These are phyloP conservation scores for Margarornis squamiger DNA, from an alignment of 2,797 vertebrate genomes.

Conservation along the genomic window DNA sequence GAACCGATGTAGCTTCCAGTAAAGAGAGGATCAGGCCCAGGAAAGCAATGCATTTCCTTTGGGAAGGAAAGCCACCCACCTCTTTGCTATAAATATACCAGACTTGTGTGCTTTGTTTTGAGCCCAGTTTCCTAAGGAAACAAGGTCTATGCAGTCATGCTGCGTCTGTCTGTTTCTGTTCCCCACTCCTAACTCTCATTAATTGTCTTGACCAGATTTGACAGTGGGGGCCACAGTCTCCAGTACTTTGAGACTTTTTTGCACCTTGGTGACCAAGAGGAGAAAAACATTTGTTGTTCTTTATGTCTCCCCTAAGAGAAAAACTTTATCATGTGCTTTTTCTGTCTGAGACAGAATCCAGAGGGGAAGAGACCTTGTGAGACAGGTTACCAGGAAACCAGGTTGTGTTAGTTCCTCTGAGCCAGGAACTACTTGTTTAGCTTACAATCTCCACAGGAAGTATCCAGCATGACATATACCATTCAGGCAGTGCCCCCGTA, in stretches of 20 bases:
- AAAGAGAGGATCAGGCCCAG: neutral
- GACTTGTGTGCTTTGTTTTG: conserved; percentile 50
- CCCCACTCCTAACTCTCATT: neutral
- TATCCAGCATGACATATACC: neutral
- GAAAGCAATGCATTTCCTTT: conserved; percentile 30
- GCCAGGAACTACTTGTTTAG: conserved; percentile 14
- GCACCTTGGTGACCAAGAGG: neutral
- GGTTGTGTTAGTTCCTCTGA: conserved; percentile 23
- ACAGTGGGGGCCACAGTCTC: neutral
- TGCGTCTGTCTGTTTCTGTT: conserved; percentile 50
- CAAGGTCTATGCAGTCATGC: conserved; percentile 25
- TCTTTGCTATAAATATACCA: conserved; percentile 37
- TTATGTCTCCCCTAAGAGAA: neutral
- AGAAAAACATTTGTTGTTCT: neutral
- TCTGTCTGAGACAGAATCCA: neutral
- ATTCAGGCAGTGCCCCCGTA: neutral
- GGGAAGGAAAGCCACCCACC: conserved; percentile 37
- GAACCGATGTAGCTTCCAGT: neutral
- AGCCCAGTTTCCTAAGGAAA: conserved; percentile 65
- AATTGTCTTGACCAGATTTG: neutral
- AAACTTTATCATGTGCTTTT: neutral
- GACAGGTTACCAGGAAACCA: conserved; percentile 53
- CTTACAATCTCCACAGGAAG: neutral
- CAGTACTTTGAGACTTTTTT: neutral
- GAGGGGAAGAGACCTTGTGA: neutral